A percentile compares a stretch with the other conserved stretches of the same genome.
Conservation (phyloP, 2,888 invertebrate genomes). For the Cataglyphis altisquamis region DNA sequence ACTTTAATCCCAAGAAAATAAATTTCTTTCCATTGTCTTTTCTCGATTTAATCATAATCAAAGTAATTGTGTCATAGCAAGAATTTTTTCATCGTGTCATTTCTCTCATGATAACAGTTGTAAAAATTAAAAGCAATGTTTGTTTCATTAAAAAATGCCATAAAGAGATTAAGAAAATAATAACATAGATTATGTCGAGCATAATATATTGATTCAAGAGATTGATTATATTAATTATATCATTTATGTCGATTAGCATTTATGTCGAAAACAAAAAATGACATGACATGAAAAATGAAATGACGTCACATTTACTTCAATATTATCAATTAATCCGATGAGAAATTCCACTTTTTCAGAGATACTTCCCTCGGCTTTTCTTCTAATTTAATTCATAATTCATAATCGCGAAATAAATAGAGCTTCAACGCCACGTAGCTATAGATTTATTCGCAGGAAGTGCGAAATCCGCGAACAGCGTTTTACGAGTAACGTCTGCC, state of each 20-base stretch:
- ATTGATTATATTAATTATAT: neutral
- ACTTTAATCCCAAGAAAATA: neutral
- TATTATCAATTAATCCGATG: neutral
- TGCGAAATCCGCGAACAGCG: slow-evolving; percentile 18
- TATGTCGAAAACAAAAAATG: neutral
- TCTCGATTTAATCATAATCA: neutral
- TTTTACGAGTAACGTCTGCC: slow-evolving; percentile 37
- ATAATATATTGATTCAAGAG: neutral
- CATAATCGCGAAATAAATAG: slow-evolving; percentile 1
- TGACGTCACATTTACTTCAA: neutral
- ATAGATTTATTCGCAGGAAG: slow-evolving; percentile 8
- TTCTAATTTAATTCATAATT: neutral
- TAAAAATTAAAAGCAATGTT: slow-evolving; percentile 2
- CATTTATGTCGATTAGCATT: neutral
- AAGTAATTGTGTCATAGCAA: neutral
- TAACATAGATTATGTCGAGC: neutral
- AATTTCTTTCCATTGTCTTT: neutral
- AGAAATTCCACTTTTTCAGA: neutral
- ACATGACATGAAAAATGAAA: too few relatives aligned
- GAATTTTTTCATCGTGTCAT: neutral
- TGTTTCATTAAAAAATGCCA: neutral
- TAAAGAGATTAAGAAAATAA: neutral
- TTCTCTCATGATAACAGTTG: too few relatives aligned
- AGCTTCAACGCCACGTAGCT: neutral
- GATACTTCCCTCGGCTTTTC: neutral